These are phyloP conservation scores for Uropsilus gracilis DNA, from an alignment of 2,113 vertebrate species.

Conservation along the genomic window DNA sequence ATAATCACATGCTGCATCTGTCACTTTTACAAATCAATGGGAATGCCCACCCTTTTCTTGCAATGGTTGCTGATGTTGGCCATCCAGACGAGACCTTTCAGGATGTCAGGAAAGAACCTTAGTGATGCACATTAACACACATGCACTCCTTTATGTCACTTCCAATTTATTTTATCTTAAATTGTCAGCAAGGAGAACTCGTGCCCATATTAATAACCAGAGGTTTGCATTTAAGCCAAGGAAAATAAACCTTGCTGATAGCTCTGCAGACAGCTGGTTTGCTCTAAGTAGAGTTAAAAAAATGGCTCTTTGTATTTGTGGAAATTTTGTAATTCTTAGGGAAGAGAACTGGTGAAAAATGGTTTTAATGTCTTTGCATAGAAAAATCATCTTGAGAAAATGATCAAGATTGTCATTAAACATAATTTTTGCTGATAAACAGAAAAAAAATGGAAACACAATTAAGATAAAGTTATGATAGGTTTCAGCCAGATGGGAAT, in stretches of 20 bases:
- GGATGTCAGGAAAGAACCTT: conserved; percentile 84
- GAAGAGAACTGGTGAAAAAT: conserved; percentile 51
- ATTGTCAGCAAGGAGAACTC: conserved; percentile 86
- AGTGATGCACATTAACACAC: conserved; percentile 85
- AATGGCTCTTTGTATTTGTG: conserved; percentile 58
- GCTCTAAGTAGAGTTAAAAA: conserved; percentile 74
- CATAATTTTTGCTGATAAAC: conserved; percentile 38
- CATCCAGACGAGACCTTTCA: conserved; percentile 84
- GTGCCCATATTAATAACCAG: conserved; percentile 85
- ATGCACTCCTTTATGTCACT: conserved; percentile 84
- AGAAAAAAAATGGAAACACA: conserved; percentile 30
- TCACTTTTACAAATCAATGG: conserved; percentile 87
- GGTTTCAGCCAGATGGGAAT: conserved; percentile 36
- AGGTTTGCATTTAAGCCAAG: conserved; percentile 84
- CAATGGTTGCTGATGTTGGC: conserved; percentile 77
- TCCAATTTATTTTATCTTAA: conserved; percentile 88
- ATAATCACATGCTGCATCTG: conserved; percentile 83
- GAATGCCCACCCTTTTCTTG: conserved; percentile 80
- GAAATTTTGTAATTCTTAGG: conserved; percentile 50
- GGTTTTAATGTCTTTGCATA: conserved; percentile 41
- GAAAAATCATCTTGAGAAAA: conserved; percentile 55
- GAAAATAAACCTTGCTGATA: conserved; percentile 86
- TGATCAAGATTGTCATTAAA: conserved; percentile 55
- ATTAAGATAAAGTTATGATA: conserved; percentile 31
- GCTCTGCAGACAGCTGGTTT: conserved; percentile 80